A percentile compares a stretch with the other conserved stretches of the same genome.
phyloP scores from a whole-genome alignment of 1,140 invertebrate genomes.

The Musca vetustissima region DNA sequence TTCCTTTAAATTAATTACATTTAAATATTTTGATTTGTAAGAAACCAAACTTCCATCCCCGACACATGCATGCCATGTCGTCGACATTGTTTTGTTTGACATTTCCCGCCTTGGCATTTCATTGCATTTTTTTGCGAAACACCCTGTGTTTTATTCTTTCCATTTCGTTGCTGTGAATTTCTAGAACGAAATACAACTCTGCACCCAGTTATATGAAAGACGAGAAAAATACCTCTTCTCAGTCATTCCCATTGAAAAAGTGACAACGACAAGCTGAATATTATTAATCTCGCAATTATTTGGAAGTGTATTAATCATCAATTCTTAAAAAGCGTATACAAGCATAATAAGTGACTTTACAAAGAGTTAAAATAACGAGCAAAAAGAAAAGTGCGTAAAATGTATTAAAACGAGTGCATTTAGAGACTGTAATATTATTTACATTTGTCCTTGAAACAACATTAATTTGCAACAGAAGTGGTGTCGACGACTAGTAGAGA shows the following conservation, averaged over 20 bases:
- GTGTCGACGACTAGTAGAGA: background rate
- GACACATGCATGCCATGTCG: too few species aligned
- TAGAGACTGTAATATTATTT: conserved; percentile 6
- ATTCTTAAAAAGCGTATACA: background rate
- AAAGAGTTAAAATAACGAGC: too few species aligned
- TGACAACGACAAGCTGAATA: too few species aligned
- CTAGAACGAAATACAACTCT: conserved; percentile 9
- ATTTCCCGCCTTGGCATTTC: too few species aligned
- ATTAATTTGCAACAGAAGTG: conserved; percentile 5
- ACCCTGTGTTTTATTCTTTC: too few species aligned
- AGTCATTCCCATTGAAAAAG: too few species aligned
- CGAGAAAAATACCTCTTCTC: background rate
- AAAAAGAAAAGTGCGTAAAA: background rate
- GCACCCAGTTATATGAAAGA: background rate
- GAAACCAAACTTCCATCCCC: too few species aligned
- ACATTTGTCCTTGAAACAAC: conserved; percentile 12
- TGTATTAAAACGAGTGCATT: background rate
- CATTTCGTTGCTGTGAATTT: background rate
- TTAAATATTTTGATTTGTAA: too few species aligned
- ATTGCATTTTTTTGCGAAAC: too few species aligned
- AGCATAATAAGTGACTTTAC: background rate
- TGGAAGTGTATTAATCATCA: conserved; percentile 15
- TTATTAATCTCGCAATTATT: too few species aligned
- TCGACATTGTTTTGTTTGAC: too few species aligned
- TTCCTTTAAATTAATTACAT: too few species aligned